Conservation (phyloP, 1,140 invertebrate genomes). For the Diorhabda carinulata region DNA sequence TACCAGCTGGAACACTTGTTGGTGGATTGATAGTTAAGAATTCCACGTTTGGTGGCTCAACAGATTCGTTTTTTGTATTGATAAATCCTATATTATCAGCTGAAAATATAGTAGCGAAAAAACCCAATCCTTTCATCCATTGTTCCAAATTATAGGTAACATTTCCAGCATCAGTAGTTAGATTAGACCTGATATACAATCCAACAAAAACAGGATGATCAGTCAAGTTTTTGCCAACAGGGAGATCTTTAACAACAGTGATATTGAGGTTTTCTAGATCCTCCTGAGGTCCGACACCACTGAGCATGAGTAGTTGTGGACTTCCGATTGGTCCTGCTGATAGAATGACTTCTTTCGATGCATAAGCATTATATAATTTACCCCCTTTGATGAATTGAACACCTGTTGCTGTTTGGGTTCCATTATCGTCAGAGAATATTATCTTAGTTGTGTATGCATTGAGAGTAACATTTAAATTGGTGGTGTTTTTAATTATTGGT, state of each 20-base stretch:
- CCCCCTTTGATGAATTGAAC: constrained; percentile 55
- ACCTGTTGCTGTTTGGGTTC: constrained; percentile 49
- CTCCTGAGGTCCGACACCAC: constrained; percentile 66
- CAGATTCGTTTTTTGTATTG: neutral
- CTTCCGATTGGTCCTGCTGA: constrained; percentile 67
- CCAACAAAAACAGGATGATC: constrained; percentile 59
- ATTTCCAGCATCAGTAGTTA: neutral
- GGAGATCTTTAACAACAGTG: constrained; percentile 59
- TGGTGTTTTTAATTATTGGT: constrained; percentile 55
- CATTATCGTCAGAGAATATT: constrained; percentile 42
- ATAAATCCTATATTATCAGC: neutral
- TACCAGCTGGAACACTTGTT: neutral
- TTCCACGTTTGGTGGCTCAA: neutral
- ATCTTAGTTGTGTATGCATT: constrained; percentile 54
- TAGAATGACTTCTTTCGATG: constrained; percentile 68
- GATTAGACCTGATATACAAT: constrained; percentile 10
- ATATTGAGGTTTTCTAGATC: constrained; percentile 60
- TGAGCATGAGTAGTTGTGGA: constrained; percentile 71
- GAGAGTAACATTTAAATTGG: constrained; percentile 58
- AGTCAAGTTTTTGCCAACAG: constrained; percentile 68
- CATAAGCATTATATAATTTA: constrained; percentile 48
- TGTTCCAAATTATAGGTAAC: neutral
- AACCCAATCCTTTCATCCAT: neutral
- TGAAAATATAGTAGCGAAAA: neutral
- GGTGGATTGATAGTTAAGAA: neutral